Evolutionary conservation across 2,113 vertebrate species (phyloP).

Genomic region (Proteles cristata): DNA sequence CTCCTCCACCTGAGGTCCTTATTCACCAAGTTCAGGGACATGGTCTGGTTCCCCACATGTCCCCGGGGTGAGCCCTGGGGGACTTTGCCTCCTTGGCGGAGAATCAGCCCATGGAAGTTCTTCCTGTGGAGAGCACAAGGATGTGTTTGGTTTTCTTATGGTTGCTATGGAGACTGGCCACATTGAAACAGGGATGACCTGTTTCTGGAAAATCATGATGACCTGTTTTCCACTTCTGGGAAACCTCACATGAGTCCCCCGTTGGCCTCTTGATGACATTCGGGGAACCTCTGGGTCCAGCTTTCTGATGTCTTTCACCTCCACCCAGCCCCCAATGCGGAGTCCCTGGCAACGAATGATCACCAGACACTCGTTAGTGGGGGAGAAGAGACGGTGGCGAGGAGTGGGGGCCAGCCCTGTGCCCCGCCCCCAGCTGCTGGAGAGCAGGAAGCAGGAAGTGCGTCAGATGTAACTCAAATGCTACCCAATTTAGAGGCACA

Average conservation of each 20-base stretch:
- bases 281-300: not conserved
- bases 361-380: too few relatives aligned
- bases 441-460: not conserved
- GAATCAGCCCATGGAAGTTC: rapidly evolving
- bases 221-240: not conserved
- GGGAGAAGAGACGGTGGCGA: not conserved
- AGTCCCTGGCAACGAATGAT: not conserved
- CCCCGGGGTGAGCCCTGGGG: not conserved
- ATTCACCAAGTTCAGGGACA: not conserved
- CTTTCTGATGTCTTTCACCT: not conserved
- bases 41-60: not conserved
- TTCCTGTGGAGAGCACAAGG: rapidly evolving
- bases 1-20: not conserved
- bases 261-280: not conserved
- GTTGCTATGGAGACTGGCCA: not conserved
- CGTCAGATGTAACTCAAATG: rapidly evolving
- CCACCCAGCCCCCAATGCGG: not conserved
- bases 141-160: not conserved
- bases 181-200: not conserved
- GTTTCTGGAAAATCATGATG: not conserved
- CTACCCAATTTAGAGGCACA: not conserved
- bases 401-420: rapidly evolving
- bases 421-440: not conserved
- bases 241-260: not conserved
- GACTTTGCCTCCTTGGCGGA: rapidly evolving